These are phyloP conservation scores for Eupithecia dodoneata DNA, from an alignment of 2,888 invertebrate species.

Conservation along the genomic window DNA sequence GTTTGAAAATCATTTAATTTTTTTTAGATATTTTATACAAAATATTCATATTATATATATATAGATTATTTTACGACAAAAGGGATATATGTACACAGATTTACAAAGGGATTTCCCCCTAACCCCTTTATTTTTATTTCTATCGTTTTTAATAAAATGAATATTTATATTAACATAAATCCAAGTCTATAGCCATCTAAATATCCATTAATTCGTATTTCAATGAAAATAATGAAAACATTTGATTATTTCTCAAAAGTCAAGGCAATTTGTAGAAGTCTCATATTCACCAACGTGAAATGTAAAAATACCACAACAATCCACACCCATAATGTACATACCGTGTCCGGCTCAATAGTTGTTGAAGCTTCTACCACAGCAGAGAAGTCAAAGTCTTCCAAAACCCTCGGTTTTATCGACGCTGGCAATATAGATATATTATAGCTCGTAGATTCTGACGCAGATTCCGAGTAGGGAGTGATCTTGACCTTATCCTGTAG, in stretches of 20 bases:
- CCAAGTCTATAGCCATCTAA: too few species aligned
- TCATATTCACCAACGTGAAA: conserved; percentile 15
- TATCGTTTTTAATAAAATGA: too few species aligned
- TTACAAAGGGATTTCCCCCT: too few species aligned
- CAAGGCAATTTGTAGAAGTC: background rate
- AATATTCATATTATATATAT: too few species aligned
- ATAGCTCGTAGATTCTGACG: conserved; percentile 66
- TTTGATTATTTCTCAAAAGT: background rate
- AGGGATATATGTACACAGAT: too few species aligned
- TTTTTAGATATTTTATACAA: too few species aligned
- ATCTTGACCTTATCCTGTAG: conserved; percentile 73
- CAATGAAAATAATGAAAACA: background rate
- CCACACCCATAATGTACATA: conserved; percentile 50
- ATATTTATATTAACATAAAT: too few species aligned
- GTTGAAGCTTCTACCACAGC: conserved; percentile 62
- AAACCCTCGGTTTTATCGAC: conserved; percentile 57
- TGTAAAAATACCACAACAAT: conserved; percentile 15
- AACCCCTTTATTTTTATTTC: too few species aligned
- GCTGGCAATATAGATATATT: conserved; percentile 58
- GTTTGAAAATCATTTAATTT: too few species aligned
- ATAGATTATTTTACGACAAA: too few species aligned
- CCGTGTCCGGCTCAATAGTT: conserved; percentile 72
- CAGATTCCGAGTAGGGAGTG: conserved; percentile 69
- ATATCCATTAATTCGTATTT: too few species aligned
- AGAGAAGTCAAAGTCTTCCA: conserved; percentile 55